Evolutionary conservation across 2,888 invertebrate species (phyloP).

Genomic region (Sisyra nigra): DNA sequence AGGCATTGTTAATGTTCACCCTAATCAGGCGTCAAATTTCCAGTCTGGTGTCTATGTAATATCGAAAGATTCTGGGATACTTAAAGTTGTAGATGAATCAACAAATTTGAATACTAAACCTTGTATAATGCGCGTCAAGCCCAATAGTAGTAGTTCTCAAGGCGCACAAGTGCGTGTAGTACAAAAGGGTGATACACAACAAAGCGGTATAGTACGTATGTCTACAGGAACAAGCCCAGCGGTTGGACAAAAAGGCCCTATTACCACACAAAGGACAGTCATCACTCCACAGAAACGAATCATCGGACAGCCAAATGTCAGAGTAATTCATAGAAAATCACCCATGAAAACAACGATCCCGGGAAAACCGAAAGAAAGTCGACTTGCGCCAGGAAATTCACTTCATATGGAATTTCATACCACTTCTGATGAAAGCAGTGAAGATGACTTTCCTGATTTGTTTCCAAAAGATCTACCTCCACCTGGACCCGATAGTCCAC

Average conservation of each 20-base stretch:
- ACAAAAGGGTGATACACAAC: slow-evolving; percentile 22
- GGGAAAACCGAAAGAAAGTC: slow-evolving; percentile 15
- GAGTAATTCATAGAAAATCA: slow-evolving; percentile 11
- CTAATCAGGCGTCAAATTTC: slow-evolving; percentile 48
- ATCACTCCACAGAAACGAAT: slow-evolving; percentile 7
- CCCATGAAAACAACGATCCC: slow-evolving; percentile 10
- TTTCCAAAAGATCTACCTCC: slow-evolving; percentile 39
- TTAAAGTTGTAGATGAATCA: slow-evolving; percentile 42
- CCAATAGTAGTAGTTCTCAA: slow-evolving; percentile 15
- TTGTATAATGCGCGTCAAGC: slow-evolving; percentile 4
- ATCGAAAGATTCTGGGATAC: slow-evolving; percentile 59
- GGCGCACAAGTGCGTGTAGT: slow-evolving; percentile 26
- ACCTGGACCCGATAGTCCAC: slow-evolving; percentile 43
- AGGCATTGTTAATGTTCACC: slow-evolving; percentile 58
- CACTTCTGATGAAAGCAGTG: slow-evolving; percentile 35
- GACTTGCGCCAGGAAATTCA: slow-evolving; percentile 19
- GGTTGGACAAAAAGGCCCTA: slow-evolving; percentile 17
- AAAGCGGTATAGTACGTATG: slow-evolving; percentile 24
- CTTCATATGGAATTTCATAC: slow-evolving; percentile 27
- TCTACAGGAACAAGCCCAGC: slow-evolving; percentile 12
- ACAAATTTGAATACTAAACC: slow-evolving; percentile 26
- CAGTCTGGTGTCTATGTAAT: slow-evolving; percentile 55
- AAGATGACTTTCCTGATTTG: slow-evolving; percentile 46
- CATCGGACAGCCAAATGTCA: slow-evolving; percentile 11
- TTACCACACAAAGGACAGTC: slow-evolving; percentile 10